Percentiles rank a stretch among this genome's conserved stretches.
These are phyloP conservation scores for Euthynnus affinis DNA, from an alignment of 2,797 vertebrate genomes.

Conservation along the genomic window DNA sequence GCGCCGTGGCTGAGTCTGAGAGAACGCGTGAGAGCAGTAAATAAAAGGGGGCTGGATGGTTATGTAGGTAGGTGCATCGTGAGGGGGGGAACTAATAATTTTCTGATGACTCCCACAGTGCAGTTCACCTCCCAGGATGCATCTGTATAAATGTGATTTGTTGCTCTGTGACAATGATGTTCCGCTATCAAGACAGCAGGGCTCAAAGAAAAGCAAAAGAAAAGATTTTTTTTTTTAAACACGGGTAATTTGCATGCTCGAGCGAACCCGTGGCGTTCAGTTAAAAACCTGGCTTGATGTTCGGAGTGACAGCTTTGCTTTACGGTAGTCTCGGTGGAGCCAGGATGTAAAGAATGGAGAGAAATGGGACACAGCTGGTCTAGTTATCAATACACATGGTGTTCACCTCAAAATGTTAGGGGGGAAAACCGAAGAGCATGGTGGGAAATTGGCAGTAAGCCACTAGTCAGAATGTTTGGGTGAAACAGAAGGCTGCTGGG, in stretches of 20 bases:
- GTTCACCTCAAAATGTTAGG: conserved; percentile 7
- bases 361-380: conserved; percentile 32
- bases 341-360: not conserved
- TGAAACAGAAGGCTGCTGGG: too few species aligned
- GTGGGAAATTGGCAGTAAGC: conserved; percentile 9
- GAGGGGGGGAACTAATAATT: conserved; percentile 30
- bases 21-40: conserved; percentile 6
- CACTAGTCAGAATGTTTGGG: not conserved
- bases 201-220: not conserved
- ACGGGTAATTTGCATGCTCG: not conserved
- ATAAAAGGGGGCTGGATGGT: not conserved
- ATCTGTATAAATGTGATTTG: conserved; percentile 39
- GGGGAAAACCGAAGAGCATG: conserved; percentile 23
- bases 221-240: not conserved
- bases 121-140: conserved; percentile 44
- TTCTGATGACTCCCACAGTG: conserved; percentile 53
- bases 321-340: not conserved
- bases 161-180: conserved; percentile 26
- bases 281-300: not conserved
- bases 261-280: not conserved
- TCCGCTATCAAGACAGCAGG: not conserved
- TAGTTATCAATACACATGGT: conserved; percentile 26
- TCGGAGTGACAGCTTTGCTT: conserved; percentile 10
- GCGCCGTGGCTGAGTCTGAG: not conserved
- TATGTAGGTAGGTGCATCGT: not conserved